Evolutionary conservation across 2,888 invertebrate species (phyloP), one percentile per base, ranked within the genome.

Genomic region (Parnassius apollo): DNA sequence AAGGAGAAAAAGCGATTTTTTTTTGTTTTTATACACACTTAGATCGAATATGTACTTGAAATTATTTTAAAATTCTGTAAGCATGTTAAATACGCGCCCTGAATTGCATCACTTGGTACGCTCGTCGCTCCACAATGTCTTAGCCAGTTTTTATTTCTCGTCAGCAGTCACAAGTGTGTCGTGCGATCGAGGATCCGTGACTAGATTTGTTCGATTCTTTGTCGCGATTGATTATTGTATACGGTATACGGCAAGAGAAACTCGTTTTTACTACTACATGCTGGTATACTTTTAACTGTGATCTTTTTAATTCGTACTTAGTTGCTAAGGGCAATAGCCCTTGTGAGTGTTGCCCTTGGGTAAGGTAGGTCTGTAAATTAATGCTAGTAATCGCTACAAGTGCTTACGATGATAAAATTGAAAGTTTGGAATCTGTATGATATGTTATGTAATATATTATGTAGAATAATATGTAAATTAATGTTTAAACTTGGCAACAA

Each of bases 51-150:
- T 13, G 56, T 56, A 52, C 56, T 56, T 57, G 56, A 51, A 56
- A 58, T 35, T 13, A 9, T 50, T 44, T 56, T 61, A 52, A 61
- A 51, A 61, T 61, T 56, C 61, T 35, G 18, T 51, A 7, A 45
- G 56, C 56, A 18, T 18, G 25, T 52, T 25, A 61, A 45, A 57
- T 2, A 51, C 61, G 61, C 51, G 51, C 12, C 51, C 46, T 57
- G 61, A 61, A 61, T 57, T n/a, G n/a, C 56, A 35, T 10, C 8
- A 12, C 8, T 42, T 50, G 42, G 8, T 46, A 2, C 13, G 8
- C 7, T 12, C 10, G 11, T 4, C 12, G n/a, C 4, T n/a, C 46
- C 12, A 46, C 11, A 46, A n/a, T 46, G 11, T 11, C 12, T 46
- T 46, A n/a, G 46, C 46, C 46, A 3, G 11, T 11, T 13, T n/a